Evolutionary conservation across 1,140 invertebrate genomes (phyloP).

Genomic region (Drosophila littoralis): DNA sequence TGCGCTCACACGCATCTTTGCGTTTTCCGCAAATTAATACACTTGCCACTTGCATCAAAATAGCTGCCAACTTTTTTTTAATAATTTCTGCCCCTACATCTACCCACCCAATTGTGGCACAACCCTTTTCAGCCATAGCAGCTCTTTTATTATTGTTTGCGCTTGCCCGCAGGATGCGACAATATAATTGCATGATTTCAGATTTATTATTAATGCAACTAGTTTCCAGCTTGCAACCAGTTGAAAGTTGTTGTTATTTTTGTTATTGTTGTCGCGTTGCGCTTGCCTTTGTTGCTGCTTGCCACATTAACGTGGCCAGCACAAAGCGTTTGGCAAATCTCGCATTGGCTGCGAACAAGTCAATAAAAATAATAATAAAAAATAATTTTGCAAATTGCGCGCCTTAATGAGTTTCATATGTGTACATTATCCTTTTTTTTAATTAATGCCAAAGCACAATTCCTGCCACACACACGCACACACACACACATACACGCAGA

Average conservation of each 20-base stretch:
- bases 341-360: slow-evolving; percentile 44
- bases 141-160: slow-evolving; percentile 15
- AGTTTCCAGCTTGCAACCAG: slow-evolving; percentile 11
- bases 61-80: slow-evolving; percentile 17
- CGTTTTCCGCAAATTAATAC: slow-evolving; percentile 61
- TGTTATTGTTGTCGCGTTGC: slow-evolving; percentile 1
- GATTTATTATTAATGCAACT: slow-evolving; percentile 74
- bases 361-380: slow-evolving; percentile 45
- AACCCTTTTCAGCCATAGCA: neutral
- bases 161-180: slow-evolving; percentile 43
- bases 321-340: slow-evolving; percentile 45
- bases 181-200: slow-evolving; percentile 74
- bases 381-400: slow-evolving; percentile 70
- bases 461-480: neutral
- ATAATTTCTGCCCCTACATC: neutral
- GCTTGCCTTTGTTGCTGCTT: slow-evolving; percentile 22
- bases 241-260: slow-evolving; percentile 3
- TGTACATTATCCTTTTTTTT: slow-evolving; percentile 55
- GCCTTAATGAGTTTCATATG: slow-evolving; percentile 71
- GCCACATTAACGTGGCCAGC: slow-evolving; percentile 38
- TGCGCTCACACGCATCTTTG: slow-evolving; percentile 52
- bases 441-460: slow-evolving; percentile 67
- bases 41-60: slow-evolving; percentile 24
- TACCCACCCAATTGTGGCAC: neutral
- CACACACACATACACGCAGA: slow-evolving; percentile 10